Percentiles rank a stretch among this genome's conserved stretches.
Conservation (phyloP, 2,113 vertebrate species). For the Cardinalis cardinalis region DNA sequence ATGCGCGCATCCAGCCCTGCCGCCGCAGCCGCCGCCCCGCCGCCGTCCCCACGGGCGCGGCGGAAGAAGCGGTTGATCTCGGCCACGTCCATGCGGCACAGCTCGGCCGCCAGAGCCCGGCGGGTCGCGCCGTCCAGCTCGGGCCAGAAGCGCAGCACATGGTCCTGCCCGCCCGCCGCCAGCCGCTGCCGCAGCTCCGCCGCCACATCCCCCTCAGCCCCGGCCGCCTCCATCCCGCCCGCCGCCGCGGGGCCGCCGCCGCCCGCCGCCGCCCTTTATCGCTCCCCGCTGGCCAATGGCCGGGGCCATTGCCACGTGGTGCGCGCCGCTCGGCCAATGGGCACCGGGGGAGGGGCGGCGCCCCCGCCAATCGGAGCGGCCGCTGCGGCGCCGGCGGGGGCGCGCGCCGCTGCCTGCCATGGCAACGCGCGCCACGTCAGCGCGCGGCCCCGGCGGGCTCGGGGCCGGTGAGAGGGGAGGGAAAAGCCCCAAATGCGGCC, state of each 20-base stretch:
- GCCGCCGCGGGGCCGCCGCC: background rate
- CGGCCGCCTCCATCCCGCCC: background rate
- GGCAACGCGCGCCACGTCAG: conserved; percentile 15
- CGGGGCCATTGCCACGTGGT: background rate
- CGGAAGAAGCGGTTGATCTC: conserved; percentile 82
- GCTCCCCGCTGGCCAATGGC: background rate
- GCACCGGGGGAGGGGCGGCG: no score
- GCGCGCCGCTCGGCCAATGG: background rate
- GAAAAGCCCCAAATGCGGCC: background rate
- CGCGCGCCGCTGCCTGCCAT: background rate
- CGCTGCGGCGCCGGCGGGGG: background rate
- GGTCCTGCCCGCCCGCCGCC: conserved; percentile 75
- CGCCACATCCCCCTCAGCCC: accelerated
- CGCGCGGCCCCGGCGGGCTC: background rate
- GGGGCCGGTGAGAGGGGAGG: background rate
- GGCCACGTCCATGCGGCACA: conserved; percentile 79
- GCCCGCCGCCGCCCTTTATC: background rate
- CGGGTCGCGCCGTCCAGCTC: conserved; percentile 74
- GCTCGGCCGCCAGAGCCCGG: conserved; percentile 66
- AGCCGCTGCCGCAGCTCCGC: background rate
- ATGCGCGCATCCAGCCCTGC: conserved; percentile 79
- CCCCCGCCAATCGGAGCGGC: background rate
- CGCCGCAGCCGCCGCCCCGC: background rate
- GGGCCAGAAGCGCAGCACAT: conserved; percentile 85
- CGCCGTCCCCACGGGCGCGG: conserved; percentile 74